Conservation (phyloP, 1,140 invertebrate species). For the Drosophila melanica region DNA sequence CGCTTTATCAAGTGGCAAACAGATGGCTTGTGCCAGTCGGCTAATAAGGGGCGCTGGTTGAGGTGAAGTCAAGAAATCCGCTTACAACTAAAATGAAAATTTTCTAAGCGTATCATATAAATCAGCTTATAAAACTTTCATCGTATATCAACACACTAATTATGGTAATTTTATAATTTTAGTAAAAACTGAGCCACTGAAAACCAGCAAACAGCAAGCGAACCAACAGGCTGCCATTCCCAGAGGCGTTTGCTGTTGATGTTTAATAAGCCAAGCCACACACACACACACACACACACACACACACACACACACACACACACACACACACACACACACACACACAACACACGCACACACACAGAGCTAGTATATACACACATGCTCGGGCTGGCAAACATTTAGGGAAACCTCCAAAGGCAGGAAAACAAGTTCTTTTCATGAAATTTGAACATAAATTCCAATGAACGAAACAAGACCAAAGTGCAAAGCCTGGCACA, state of each 20-base stretch:
- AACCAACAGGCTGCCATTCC: slow-evolving; percentile 26
- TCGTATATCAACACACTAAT: slow-evolving; percentile 76
- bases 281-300: slow-evolving; percentile 28
- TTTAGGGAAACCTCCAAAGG: slow-evolving; percentile 36
- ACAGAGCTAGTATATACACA: slow-evolving; percentile 28
- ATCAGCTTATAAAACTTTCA: slow-evolving; percentile 76
- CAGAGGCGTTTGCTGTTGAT: slow-evolving; percentile 68
- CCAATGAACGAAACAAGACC: slow-evolving; percentile 75
- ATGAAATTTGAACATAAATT: slow-evolving; percentile 79
- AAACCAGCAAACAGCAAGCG: slow-evolving; percentile 5
- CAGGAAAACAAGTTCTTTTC: slow-evolving; percentile 74
- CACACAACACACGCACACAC: slow-evolving; percentile 20
- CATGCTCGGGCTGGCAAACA: slow-evolving; percentile 16
- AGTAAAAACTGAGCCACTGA: slow-evolving; percentile 47
- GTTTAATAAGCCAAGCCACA: slow-evolving; percentile 68
- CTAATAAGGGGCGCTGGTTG: neutral
- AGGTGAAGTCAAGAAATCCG: slow-evolving; percentile 24
- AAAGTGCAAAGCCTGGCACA: slow-evolving; percentile 63
- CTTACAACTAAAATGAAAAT: slow-evolving; percentile 31
- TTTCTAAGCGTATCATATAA: slow-evolving; percentile 62
- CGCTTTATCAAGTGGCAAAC: slow-evolving; percentile 29
- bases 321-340: slow-evolving; percentile 31
- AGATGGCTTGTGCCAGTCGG: neutral
- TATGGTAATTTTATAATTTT: slow-evolving; percentile 77
- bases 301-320: slow-evolving; percentile 4